These are phyloP conservation scores for Sparidentex hasta DNA, from an alignment of 2,797 vertebrate species.

Conservation along the genomic window DNA sequence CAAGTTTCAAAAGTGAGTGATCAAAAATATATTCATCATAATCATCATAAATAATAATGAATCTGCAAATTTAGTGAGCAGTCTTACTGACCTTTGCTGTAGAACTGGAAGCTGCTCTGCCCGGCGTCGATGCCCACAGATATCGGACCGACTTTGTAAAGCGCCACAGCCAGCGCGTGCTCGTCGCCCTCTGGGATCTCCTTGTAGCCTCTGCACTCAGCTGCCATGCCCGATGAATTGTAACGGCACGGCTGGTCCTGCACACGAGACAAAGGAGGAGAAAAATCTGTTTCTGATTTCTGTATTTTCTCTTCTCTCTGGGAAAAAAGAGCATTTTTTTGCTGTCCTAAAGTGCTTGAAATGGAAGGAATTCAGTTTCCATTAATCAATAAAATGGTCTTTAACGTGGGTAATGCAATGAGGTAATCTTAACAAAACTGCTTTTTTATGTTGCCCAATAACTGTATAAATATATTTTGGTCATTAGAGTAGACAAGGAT, in stretches of 20 bases:
- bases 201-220: constrained; percentile 88
- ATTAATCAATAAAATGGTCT: too few relatives aligned
- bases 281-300: not conserved
- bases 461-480: too few relatives aligned
- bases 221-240: constrained; percentile 87
- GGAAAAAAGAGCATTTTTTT: too few relatives aligned
- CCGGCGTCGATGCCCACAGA: constrained; percentile 94
- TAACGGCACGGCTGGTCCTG: constrained; percentile 93
- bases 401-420: too few relatives aligned
- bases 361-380: too few relatives aligned
- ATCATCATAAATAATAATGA: not conserved
- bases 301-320: not conserved
- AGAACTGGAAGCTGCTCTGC: constrained; percentile 92
- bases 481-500: too few relatives aligned
- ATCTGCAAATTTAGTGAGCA: not conserved
- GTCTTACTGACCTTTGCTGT: constrained; percentile 88
- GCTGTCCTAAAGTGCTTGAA: not conserved
- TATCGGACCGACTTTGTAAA: constrained; percentile 90
- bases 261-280: not conserved
- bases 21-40: too few relatives aligned
- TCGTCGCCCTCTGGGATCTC: constrained; percentile 89
- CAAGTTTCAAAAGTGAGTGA: not conserved
- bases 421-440: too few relatives aligned
- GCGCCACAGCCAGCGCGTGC: constrained; percentile 87
- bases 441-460: too few relatives aligned